phyloP scores from a whole-genome alignment of 2,888 invertebrate species.

The Drosophila sordidapex region DNA sequence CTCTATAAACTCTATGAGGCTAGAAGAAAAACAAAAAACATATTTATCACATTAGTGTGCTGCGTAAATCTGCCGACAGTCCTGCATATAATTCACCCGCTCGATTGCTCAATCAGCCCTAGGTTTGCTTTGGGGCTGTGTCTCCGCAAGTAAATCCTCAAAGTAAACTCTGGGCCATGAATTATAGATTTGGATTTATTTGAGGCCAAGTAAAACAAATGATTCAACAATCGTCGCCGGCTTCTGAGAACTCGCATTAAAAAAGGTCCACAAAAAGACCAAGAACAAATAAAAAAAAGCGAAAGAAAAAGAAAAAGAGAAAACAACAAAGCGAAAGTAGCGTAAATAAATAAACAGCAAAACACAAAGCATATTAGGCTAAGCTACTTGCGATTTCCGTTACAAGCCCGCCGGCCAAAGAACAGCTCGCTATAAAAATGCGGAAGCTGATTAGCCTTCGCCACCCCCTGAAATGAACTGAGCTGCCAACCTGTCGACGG shows the following conservation, averaged over 20 bases:
- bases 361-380: constrained; percentile 80
- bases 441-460: constrained; percentile 74
- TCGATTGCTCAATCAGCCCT: constrained; percentile 43
- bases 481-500: constrained; percentile 33
- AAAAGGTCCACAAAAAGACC: constrained; percentile 29
- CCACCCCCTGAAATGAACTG: constrained; percentile 37
- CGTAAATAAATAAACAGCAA: constrained; percentile 75
- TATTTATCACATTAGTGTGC: constrained; percentile 32
- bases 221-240: constrained; percentile 60
- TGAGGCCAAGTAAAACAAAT: constrained; percentile 80
- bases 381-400: constrained; percentile 80
- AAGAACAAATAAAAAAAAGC: not conserved
- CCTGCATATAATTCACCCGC: constrained; percentile 18
- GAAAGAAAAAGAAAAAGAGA: constrained; percentile 6
- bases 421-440: constrained; percentile 67
- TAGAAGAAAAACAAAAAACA: not conserved
- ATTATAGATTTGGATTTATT: constrained; percentile 80
- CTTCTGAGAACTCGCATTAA: constrained; percentile 44
- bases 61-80: constrained; percentile 7
- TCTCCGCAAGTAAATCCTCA: constrained; percentile 44
- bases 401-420: constrained; percentile 57
- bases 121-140: not conserved
- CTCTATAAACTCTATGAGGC: not conserved
- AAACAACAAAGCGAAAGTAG: constrained; percentile 61
- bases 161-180: constrained; percentile 66